phyloP scores from a whole-genome alignment of 2,888 invertebrate species.

The Eumacrocentrus americanus region DNA sequence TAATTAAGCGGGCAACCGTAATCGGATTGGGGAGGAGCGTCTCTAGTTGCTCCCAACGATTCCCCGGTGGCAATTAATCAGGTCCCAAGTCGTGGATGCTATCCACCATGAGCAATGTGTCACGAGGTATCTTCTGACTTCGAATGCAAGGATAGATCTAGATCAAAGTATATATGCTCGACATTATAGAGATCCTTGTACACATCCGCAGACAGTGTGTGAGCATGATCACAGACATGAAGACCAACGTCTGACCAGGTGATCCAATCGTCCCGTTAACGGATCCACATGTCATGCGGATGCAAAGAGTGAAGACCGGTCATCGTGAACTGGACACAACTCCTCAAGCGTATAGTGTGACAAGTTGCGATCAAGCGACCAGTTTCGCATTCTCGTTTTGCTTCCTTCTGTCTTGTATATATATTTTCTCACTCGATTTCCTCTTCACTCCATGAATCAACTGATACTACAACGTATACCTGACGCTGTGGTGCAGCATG shows the following conservation, averaged over 20 bases:
- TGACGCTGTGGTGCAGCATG: no score
- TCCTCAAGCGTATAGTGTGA: neutral
- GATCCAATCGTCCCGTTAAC: no score
- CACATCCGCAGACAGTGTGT: no score
- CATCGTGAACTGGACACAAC: neutral
- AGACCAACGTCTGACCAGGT: no score
- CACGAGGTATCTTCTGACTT: neutral
- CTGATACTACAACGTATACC: no score
- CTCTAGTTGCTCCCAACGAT: slow-evolving; percentile 54
- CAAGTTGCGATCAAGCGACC: neutral
- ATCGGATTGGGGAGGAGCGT: slow-evolving; percentile 50
- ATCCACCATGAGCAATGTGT: slow-evolving; percentile 24
- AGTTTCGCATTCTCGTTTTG: neutral
- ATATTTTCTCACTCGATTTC: neutral
- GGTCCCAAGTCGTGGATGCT: slow-evolving; percentile 36
- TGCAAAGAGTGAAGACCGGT: no score
- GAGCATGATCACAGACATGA: no score
- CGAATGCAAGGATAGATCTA: no score
- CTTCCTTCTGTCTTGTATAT: neutral
- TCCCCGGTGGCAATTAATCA: slow-evolving; percentile 57
- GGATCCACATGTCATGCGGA: no score
- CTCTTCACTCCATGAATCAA: no score
- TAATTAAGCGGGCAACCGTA: slow-evolving; percentile 51
- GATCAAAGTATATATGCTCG: no score
- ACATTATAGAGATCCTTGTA: no score